phyloP scores from a whole-genome alignment of 2,113 vertebrate genomes.

The Stictonetta naevosa region DNA sequence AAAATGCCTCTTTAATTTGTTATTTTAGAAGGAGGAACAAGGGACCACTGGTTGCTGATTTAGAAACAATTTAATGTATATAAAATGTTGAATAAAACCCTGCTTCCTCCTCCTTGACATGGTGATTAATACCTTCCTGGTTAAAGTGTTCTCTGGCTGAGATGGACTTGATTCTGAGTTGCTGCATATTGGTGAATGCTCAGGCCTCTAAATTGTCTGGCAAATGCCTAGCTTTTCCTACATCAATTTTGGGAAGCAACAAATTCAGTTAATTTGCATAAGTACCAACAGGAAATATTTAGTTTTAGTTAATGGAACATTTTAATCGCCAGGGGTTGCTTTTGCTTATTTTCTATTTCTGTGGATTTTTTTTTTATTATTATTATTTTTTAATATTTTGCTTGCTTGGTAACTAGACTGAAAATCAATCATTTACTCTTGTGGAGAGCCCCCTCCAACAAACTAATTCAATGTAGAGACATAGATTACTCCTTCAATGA shows the following conservation, averaged over 20 bases:
- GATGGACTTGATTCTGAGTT: neutral
- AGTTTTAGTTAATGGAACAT: neutral
- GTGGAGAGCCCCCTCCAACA: neutral
- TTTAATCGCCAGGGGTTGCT: neutral
- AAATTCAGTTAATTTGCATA: neutral
- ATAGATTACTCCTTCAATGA: neutral
- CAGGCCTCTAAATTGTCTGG: neutral
- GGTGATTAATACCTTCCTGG: neutral
- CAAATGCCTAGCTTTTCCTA: neutral
- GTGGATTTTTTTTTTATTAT: neutral
- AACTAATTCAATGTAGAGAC: neutral
- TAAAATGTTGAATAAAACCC: neutral
- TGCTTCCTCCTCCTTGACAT: neutral
- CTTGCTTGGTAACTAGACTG: neutral
- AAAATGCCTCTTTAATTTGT: neutral
- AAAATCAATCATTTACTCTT: neutral
- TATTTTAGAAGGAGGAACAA: neutral
- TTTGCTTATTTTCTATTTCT: neutral
- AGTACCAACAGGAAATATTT: neutral
- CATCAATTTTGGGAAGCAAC: neutral
- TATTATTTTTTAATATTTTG: neutral
- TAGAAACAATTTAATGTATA: neutral
- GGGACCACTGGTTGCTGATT: neutral
- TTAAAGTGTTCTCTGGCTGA: neutral
- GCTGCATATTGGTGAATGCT: rapidly evolving